Percentiles rank a stretch among this genome's conserved stretches.
These are phyloP conservation scores for Pollenia griseotomentosa DNA, from an alignment of 2,888 invertebrate species.

Conservation along the genomic window DNA sequence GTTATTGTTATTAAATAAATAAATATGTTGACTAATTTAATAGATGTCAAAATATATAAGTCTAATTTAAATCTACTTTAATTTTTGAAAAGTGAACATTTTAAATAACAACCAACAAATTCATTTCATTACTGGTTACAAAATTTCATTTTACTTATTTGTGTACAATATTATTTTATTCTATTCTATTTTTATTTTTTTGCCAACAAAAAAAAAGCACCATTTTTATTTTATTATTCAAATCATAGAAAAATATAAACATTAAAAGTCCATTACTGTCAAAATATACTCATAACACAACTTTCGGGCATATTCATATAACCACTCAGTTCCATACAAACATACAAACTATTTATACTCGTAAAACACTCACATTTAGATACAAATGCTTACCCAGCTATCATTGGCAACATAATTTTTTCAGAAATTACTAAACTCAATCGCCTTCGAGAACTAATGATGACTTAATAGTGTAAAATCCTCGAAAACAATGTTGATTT, in stretches of 20 bases:
- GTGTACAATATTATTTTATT: slow-evolving; percentile 4
- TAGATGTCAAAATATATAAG: background rate
- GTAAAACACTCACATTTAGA: background rate
- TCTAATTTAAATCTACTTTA: background rate
- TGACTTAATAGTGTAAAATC: too few relatives aligned
- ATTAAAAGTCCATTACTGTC: slow-evolving; percentile 73
- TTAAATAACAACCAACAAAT: background rate
- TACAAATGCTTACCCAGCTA: too few relatives aligned
- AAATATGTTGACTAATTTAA: background rate
- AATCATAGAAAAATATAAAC: slow-evolving; percentile 67
- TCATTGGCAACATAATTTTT: too few relatives aligned
- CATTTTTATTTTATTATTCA: slow-evolving; percentile 65
- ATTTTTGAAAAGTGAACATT: background rate
- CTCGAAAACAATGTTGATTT: too few relatives aligned
- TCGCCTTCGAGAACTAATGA: too few relatives aligned
- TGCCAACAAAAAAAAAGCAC: background rate
- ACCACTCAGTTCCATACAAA: slow-evolving; percentile 9
- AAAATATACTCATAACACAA: slow-evolving; percentile 57
- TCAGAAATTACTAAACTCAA: too few relatives aligned
- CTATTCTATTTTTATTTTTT: background rate
- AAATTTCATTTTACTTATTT: slow-evolving; percentile 44
- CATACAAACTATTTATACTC: slow-evolving; percentile 10
- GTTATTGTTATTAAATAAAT: background rate
- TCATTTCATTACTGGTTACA: slow-evolving; percentile 5
- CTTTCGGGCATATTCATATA: slow-evolving; percentile 55